These are phyloP conservation scores for Bombus superbus DNA, from an alignment of 1,140 invertebrate species.

Conservation along the genomic window DNA sequence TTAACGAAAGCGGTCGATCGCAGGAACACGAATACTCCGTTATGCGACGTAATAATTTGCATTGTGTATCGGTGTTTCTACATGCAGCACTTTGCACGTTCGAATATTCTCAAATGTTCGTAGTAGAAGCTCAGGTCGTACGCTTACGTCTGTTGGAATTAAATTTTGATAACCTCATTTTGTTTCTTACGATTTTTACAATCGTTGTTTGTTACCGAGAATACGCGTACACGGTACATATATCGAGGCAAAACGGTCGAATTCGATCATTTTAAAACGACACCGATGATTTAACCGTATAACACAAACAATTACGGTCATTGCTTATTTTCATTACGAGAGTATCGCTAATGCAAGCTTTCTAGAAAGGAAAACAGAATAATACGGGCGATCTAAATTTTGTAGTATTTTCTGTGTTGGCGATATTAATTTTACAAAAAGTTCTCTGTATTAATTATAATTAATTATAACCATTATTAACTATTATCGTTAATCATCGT, in stretches of 20 bases:
- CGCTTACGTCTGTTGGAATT: not conserved
- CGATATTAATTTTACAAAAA: not conserved
- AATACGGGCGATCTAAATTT: not conserved
- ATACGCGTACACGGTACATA: too few species aligned
- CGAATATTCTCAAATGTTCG: not conserved
- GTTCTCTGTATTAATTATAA: too few species aligned
- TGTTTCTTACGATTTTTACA: not conserved
- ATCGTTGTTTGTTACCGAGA: not conserved
- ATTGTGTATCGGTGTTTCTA: not conserved
- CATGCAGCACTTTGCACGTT: not conserved
- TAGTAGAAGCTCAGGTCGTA: not conserved
- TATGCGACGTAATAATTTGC: not conserved
- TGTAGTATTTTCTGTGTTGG: not conserved
- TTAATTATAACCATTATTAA: not conserved
- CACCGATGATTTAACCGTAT: too few species aligned
- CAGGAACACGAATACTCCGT: not conserved
- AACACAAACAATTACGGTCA: too few species aligned
- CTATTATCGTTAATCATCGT: not conserved
- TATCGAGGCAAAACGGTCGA: too few species aligned
- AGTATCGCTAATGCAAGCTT: not conserved
- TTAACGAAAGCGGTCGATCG: constrained; percentile 7
- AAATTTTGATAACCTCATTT: not conserved
- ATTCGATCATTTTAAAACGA: too few species aligned
- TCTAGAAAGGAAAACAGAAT: not conserved
- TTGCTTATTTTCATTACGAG: not conserved